Evolutionary conservation across 2,888 invertebrate genomes (phyloP), one percentile per base, ranked within the genome.

Genomic region (Scaptomyza flava): DNA sequence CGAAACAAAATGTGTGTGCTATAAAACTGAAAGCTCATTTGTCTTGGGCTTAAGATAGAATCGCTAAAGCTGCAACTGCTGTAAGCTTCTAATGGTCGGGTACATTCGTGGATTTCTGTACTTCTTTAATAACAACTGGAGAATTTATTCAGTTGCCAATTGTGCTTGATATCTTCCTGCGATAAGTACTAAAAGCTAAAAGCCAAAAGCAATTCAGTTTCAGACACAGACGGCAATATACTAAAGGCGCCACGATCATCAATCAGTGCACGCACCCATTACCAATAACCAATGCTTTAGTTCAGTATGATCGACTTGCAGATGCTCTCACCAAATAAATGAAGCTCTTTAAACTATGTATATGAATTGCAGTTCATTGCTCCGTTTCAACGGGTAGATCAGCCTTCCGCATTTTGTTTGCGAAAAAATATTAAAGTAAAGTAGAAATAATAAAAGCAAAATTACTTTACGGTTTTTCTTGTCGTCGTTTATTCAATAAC

Each of bases 401-500:
- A 17, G 17, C 17, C 1, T 1, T 17, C 51, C 36, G 68, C 56
- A 53, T 74, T 77, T n/a, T 72, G 72, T 68, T 79, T 81, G 70
- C 77, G n/a, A 48, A 72, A 81, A 81, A 77, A 59, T 64, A 79
- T 81, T 66, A 68, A 81, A 63, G 41, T 72, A 65, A 66, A 68
- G 60, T 48, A 36, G 6, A 67, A 59, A 61, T 64, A 63, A 59
- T 70, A 59, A 65, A 66, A 58, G 46, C 20, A 30, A 79, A 69
- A 58, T 51, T 64, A 53, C 52, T 73, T 81, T 81, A 83, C 76
- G 79, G 68, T 59, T 72, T 79, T 78, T 74, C 71, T 47, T 67
- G 70, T 75, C 59, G 70, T 71, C 82, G 79, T 78, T 82, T 76
- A 76, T 82, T 77, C 71, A 82, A 85, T 78, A 80, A 78, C 82